Base-by-base conservation (phyloP, 2,888 invertebrate genomes). In the Machimus atricapillus region DNA sequence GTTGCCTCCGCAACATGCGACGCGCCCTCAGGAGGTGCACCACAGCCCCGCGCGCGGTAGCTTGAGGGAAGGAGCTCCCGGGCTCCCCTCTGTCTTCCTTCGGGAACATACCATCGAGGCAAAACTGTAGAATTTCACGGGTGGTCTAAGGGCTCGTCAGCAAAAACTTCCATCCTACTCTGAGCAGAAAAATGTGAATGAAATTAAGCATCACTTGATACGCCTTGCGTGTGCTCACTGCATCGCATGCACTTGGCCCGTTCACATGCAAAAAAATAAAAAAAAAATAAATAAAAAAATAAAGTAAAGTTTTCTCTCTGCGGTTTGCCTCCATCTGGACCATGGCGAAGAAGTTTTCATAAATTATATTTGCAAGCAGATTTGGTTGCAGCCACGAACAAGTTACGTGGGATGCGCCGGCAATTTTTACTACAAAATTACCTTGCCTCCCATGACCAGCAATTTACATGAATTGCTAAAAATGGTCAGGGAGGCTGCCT, bases 151-250 rank as follows among this genome's bases (percentile, higher is more conserved):
- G 40, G 43, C 23, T 23, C 23, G 43, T 78, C 23, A 66, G 66
- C 66, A 66, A 77, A 23, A 23, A 23, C 66, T 19, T 66, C 14
- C 43, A 78, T 78, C 16, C 78, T 43, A 16, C 23, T 40, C 40
- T 40, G n/a, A 8, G 43, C 40, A 43, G 78, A 43, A 78, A 78
- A 78, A 78, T 78, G 43, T 78, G 40, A 78, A 78, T 78, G 78
- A 78, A 78, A 78, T 78, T 78, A 43, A 78, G 78, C 78, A 78
- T 78, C 78, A 78, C 78, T 78, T 78, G 78, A 78, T 78, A 78
- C 43, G 78, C 43, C 40, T 78, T 78, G 37, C 78, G 43, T 78
- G 78, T 78, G 78, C 78, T 23, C 43, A 6, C 16, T 23, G 37
- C 78, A 78, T 78, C 46, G 23, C 78, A 78, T 78, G 37, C 40